Evolutionary conservation across 2,888 invertebrate genomes (phyloP), one percentile per base, ranked within the genome.

Genomic region (Eumerus sabulonum): DNA sequence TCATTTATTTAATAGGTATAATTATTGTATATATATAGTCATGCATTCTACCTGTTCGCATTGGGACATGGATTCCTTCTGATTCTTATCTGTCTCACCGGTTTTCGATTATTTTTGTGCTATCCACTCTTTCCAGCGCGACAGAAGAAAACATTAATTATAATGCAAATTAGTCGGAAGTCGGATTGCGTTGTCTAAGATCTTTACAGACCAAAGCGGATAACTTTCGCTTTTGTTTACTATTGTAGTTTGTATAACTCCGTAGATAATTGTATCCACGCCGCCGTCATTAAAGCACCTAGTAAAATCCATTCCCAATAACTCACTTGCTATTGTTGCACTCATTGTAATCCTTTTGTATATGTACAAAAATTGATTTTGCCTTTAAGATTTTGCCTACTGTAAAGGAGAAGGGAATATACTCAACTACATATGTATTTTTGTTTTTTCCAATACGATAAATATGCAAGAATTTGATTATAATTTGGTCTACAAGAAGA

Each of bases 141-240:
- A 4, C 27, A 27, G 27, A 2, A 7, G 17, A 60, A 66, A 50
- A 71, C 62, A 60, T 72, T 27, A 66, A 76, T 56, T 66, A 67
- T 72, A 56, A 66, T 72, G 66, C 62, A 57, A 77, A 77, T 72
- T 67, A 51, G 47, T 72, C 56, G 51, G 47, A 67, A 57, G 56
- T 72, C 54, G 50, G 19, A 17, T 44, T 48, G 16, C 12, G 12
- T 62, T 67, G 76, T 19, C 51, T 57, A 44, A 71, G 54, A 60
- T 53, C 17, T 48, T 16, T 45, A 16, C 63, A 27, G 47, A 2
- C n/a, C 51, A 27, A 11, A 13, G 13, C 35, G 59, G 70, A 64
- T 47, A 62, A 77, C 76, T 77, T 77, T 77, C 72, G 62, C 19
- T 77, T 76, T 71, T 76, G 17, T 71, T 56, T 60, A 12, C n/a